Conservation (phyloP, 1,140 invertebrate species). For the Antheraea pernyi region DNA sequence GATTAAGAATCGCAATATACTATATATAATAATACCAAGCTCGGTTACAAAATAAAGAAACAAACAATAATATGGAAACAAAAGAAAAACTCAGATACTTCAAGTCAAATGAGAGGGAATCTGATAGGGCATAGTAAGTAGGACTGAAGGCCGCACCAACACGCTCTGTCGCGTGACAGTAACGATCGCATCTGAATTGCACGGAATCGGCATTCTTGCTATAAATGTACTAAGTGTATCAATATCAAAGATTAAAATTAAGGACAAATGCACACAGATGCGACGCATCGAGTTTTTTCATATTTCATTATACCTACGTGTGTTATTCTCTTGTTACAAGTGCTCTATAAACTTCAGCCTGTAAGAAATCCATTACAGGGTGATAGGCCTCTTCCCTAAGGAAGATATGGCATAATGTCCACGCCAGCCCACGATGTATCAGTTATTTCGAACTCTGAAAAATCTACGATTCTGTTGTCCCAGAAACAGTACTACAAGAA, state of each 20-base stretch:
- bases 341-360: too few species aligned
- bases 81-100: not conserved
- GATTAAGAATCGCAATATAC: too few species aligned
- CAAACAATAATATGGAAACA: not conserved
- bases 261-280: not conserved
- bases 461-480: too few species aligned
- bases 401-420: too few species aligned
- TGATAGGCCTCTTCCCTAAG: too few species aligned
- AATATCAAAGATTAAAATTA: not conserved
- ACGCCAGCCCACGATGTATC: too few species aligned
- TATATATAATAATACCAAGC: not conserved
- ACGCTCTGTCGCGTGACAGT: constrained; percentile 1
- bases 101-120: constrained; percentile 2
- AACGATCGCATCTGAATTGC: constrained; percentile 1
- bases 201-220: not conserved
- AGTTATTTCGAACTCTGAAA: too few species aligned
- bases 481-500: too few species aligned
- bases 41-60: not conserved
- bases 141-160: not conserved
- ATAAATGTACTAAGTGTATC: constrained; percentile 5
- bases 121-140: not conserved
- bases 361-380: too few species aligned
- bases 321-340: too few species aligned
- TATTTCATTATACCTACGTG: too few species aligned
- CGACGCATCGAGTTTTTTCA: not conserved